Conservation (phyloP, 1,140 invertebrate species). For the Cheumatopsyche charites region DNA sequence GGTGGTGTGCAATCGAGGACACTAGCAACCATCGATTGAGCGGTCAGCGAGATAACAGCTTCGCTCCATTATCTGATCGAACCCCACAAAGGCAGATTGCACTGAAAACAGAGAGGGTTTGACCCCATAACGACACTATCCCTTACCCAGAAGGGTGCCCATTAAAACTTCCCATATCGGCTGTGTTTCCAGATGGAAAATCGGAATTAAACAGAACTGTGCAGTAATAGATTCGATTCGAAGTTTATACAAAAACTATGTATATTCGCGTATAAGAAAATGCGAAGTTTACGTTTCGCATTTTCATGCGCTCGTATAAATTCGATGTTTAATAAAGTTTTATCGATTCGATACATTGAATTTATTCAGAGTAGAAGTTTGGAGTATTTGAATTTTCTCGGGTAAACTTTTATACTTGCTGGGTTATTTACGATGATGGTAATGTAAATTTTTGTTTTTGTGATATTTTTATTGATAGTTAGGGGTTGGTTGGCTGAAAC, state of each 20-base stretch:
- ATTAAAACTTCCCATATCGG: background rate
- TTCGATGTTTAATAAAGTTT: background rate
- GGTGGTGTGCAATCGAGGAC: too few species aligned
- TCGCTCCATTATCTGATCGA: background rate
- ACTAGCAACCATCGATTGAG: background rate
- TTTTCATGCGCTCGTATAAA: too few species aligned
- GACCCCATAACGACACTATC: background rate
- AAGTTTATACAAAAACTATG: too few species aligned
- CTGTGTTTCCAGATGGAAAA: too few species aligned
- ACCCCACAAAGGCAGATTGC: too few species aligned
- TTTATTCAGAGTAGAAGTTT: background rate
- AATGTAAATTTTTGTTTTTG: background rate
- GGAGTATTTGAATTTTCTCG: background rate
- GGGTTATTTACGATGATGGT: background rate
- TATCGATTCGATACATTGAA: background rate
- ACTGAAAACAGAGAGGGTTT: background rate
- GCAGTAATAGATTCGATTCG: too few species aligned
- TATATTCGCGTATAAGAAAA: too few species aligned
- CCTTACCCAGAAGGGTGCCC: background rate
- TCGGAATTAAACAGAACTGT: too few species aligned
- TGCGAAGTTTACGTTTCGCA: too few species aligned
- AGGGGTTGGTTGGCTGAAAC: background rate
- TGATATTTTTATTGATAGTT: background rate
- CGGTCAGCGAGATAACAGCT: background rate
- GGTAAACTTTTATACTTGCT: too few species aligned